Percentiles rank a stretch among this genome's conserved stretches.
Conservation (phyloP, 2,113 vertebrate species). For the Antennarius striatus region DNA sequence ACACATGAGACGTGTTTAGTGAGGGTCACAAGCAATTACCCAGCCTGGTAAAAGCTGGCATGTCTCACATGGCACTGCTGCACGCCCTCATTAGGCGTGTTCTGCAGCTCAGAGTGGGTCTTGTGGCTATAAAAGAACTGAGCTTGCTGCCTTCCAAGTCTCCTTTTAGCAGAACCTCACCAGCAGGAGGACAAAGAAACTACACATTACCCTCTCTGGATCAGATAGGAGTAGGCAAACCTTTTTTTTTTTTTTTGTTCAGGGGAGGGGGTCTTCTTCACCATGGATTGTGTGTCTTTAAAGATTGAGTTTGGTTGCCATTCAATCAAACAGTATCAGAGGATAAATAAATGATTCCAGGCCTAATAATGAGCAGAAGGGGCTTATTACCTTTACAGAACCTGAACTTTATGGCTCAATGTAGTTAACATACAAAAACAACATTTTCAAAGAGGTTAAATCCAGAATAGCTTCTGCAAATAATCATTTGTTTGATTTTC, state of each 20-base stretch:
- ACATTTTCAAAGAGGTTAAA: conserved; percentile 3
- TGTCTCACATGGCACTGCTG: conserved; percentile 68
- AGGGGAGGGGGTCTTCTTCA: conserved; percentile 11
- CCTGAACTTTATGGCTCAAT: conserved; percentile 15
- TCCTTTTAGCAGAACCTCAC: conserved; percentile 57
- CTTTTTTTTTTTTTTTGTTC: conserved; percentile 12
- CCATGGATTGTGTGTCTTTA: conserved; percentile 45
- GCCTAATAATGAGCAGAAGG: conserved; percentile 21
- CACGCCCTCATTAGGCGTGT: conserved; percentile 73
- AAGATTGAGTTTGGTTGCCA: conserved; percentile 43
- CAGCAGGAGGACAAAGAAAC: conserved; percentile 69
- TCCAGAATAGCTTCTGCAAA: conserved; percentile 2
- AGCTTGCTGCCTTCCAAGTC: conserved; percentile 58
- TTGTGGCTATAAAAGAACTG: conserved; percentile 70
- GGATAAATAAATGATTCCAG: conserved; percentile 34
- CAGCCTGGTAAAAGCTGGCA: conserved; percentile 69
- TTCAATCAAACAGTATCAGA: conserved; percentile 3
- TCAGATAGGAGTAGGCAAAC: conserved; percentile 65
- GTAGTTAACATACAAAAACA: background rate
- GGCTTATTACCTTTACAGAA: background rate
- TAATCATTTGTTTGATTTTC: background rate
- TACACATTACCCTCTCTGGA: conserved; percentile 62
- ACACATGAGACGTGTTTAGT: conserved; percentile 63
- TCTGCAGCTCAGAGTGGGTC: conserved; percentile 69
- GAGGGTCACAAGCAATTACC: conserved; percentile 77